A percentile compares a stretch with the other conserved stretches of the same genome.
Conservation (phyloP, 2,888 invertebrate species). For the Halictus ligatus region DNA sequence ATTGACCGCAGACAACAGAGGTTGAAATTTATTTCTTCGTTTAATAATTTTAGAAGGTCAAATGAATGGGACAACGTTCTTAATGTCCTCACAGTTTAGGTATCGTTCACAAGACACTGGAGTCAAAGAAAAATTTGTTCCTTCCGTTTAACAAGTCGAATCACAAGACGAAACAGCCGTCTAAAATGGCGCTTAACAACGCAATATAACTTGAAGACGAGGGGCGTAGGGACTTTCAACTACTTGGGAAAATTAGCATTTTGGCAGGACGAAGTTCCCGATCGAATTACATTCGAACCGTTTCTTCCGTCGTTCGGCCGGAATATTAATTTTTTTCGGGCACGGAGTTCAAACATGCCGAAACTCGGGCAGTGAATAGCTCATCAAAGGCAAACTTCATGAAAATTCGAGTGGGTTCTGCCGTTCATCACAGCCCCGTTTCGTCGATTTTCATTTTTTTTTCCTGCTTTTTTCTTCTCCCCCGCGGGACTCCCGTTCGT, state of each 20-base stretch:
- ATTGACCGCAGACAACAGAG: too few relatives aligned
- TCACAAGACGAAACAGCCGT: background rate
- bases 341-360: constrained; percentile 28
- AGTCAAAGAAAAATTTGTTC: too few relatives aligned
- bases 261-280: background rate
- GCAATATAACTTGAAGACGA: background rate
- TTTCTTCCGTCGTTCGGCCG: background rate
- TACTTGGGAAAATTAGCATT: background rate
- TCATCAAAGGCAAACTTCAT: constrained; percentile 35
- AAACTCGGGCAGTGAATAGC: constrained; percentile 21
- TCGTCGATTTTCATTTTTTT: constrained; percentile 10
- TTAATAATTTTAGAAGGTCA: too few relatives aligned
- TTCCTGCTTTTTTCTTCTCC: background rate
- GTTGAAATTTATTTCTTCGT: too few relatives aligned
- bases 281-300: constrained; percentile 5
- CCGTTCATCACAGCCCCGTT: background rate
- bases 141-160: too few relatives aligned
- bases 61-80: too few relatives aligned
- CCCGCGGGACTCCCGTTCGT: background rate
- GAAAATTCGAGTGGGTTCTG: constrained; percentile 44
- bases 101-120: too few relatives aligned
- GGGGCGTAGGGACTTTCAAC: background rate
- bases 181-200: background rate
- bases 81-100: too few relatives aligned
- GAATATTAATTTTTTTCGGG: constrained; percentile 45